A percentile compares a stretch with the other conserved stretches of the same genome.
phyloP scores from a whole-genome alignment of 2,113 vertebrate genomes.

The Cyrtonyx montezumae region DNA sequence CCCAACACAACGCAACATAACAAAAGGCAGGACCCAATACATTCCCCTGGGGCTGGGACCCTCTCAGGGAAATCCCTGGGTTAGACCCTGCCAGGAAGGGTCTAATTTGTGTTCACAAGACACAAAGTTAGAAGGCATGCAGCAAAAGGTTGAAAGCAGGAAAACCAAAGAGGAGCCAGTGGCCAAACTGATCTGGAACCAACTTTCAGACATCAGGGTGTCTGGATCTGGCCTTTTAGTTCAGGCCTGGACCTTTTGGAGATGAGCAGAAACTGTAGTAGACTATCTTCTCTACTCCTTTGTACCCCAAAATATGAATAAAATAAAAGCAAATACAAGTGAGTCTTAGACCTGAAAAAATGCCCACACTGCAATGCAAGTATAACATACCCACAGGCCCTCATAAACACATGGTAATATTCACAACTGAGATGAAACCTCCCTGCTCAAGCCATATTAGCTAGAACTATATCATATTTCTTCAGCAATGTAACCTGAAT shows the following conservation, averaged over 20 bases:
- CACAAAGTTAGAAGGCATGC: neutral
- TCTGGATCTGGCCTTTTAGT: neutral
- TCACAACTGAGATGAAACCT: neutral
- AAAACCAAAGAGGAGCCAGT: neutral
- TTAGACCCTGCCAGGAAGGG: neutral
- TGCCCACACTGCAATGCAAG: neutral
- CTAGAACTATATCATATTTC: neutral
- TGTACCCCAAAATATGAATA: neutral
- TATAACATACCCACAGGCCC: neutral
- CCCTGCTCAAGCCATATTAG: neutral
- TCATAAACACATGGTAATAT: neutral
- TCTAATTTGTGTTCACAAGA: neutral
- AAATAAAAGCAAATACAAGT: neutral
- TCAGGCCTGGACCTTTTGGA: neutral
- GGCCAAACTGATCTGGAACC: neutral
- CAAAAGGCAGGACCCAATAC: accelerated
- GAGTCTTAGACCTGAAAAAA: neutral
- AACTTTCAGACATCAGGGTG: neutral
- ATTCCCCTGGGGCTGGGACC: neutral
- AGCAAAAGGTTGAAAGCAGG: neutral
- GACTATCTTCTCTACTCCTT: accelerated
- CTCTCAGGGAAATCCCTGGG: neutral
- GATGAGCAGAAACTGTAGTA: neutral
- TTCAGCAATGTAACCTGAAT: neutral
- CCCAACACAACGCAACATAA: too few species aligned